phyloP scores from a whole-genome alignment of 2,888 invertebrate genomes.

The Bibio marci region DNA sequence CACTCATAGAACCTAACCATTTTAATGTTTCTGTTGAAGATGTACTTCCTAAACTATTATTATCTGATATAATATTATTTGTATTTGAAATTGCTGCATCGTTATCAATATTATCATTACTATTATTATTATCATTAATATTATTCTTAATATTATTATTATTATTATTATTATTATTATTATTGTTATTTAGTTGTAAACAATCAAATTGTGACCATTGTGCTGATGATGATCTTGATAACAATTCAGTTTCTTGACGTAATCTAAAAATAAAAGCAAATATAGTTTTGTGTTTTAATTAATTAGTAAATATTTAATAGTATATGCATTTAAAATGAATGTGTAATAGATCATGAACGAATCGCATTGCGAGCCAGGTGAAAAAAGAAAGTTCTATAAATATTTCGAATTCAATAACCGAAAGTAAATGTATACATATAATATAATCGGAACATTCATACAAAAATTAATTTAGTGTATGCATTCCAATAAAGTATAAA shows the following conservation, averaged over 20 bases:
- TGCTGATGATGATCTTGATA: constrained; percentile 26
- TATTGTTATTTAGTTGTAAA: not conserved
- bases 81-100: not conserved
- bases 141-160: constrained; percentile 7
- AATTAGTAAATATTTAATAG: not conserved
- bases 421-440: too few relatives aligned
- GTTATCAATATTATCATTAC: too few relatives aligned
- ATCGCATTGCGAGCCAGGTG: too few relatives aligned
- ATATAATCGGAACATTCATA: too few relatives aligned
- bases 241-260: constrained; percentile 29
- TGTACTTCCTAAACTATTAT: constrained; percentile 27
- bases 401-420: too few relatives aligned
- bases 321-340: not conserved
- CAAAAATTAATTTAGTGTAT: too few relatives aligned
- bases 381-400: too few relatives aligned
- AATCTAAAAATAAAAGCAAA: constrained; percentile 16
- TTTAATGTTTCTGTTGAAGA: constrained; percentile 59
- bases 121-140: constrained; percentile 5
- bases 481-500: too few relatives aligned
- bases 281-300: too few relatives aligned
- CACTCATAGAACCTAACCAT: constrained; percentile 62
- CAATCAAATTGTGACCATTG: constrained; percentile 29
- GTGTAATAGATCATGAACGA: too few relatives aligned
- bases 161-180: not conserved
- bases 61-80: constrained; percentile 10